Conservation (phyloP, 2,113 vertebrate genomes). For the human (Homo sapiens) region GRCh38 chr11:126036001-126036500, state of each 20-base stretch:
- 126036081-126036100: background rate
- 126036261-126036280: background rate
- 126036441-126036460: background rate
- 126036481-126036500: background rate
- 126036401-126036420: background rate
- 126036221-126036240: background rate
- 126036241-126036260: background rate
- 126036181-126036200: background rate
- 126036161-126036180: background rate
- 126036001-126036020: background rate
- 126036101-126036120: background rate
- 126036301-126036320: background rate
- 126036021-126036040: background rate
- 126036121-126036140: background rate
- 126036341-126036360: background rate
- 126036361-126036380: background rate
- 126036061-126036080: background rate
- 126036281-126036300: constrained; percentile 19
- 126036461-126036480: background rate
- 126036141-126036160: background rate
- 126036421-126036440: background rate
- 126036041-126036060: too few relatives aligned
- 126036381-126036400: background rate
- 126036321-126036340: background rate
- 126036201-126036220: background rate